These are phyloP conservation scores for Hypomecis atomaria DNA, from an alignment of 2,888 invertebrate species.

Conservation along the genomic window DNA sequence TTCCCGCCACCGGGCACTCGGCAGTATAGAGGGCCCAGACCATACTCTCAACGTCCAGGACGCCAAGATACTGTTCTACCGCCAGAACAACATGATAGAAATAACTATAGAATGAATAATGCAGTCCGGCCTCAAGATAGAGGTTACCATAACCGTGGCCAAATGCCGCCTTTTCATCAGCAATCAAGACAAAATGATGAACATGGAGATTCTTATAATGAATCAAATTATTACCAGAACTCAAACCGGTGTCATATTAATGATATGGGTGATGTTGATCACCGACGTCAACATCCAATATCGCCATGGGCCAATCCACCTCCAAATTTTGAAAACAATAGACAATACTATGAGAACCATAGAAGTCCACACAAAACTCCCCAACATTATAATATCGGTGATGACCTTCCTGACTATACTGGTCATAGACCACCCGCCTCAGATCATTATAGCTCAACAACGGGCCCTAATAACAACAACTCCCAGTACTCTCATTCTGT, in stretches of 20 bases:
- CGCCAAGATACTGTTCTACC: constrained; percentile 46
- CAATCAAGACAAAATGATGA: constrained; percentile 49
- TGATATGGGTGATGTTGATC: constrained; percentile 73
- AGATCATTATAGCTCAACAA: constrained; percentile 71
- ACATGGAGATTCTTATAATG: constrained; percentile 41
- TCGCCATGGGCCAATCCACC: constrained; percentile 56
- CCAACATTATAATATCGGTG: constrained; percentile 50
- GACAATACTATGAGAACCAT: constrained; percentile 55
- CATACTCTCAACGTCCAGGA: constrained; percentile 48
- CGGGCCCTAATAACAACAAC: constrained; percentile 67
- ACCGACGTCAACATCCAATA: constrained; percentile 50
- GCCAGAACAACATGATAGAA: constrained; percentile 56
- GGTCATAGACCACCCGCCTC: constrained; percentile 79
- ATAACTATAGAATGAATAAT: constrained; percentile 54
- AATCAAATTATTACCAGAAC: constrained; percentile 49
- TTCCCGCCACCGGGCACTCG: constrained; percentile 62
- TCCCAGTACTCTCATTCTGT: constrained; percentile 71
- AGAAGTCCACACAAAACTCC: constrained; percentile 52
- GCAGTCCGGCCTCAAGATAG: constrained; percentile 53
- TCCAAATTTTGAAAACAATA: constrained; percentile 45
- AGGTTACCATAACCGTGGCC: constrained; percentile 48
- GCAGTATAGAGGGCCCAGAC: constrained; percentile 48
- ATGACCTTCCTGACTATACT: constrained; percentile 58
- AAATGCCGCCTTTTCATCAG: constrained; percentile 47
- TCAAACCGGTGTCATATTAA: constrained; percentile 53